phyloP scores from a whole-genome alignment of 2,888 invertebrate species.

The Pristionchus arcanus region DNA sequence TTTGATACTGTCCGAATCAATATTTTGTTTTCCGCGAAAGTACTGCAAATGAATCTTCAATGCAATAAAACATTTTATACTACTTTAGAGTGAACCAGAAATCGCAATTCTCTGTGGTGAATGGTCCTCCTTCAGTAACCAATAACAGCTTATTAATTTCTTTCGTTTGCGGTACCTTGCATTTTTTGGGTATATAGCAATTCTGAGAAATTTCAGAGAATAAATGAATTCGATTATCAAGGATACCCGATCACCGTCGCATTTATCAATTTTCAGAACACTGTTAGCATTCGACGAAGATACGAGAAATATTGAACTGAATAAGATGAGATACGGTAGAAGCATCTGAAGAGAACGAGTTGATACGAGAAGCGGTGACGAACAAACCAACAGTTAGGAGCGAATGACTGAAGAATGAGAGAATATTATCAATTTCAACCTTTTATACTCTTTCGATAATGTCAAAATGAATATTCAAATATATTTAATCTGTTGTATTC shows the following conservation, averaged over 20 bases:
- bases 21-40: not conserved
- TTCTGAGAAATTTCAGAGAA: not conserved
- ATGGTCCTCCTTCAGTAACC: no score
- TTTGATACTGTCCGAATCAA: not conserved
- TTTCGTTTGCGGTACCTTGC: not conserved
- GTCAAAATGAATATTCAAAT: not conserved
- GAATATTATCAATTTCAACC: not conserved
- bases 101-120: not conserved
- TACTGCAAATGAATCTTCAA: not conserved
- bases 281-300: not conserved
- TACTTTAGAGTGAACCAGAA: slow-evolving; percentile 20
- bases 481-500: no score
- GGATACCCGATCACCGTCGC: not conserved
- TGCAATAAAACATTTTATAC: not conserved
- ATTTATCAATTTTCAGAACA: not conserved
- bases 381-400: not conserved
- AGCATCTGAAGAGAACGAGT: not conserved
- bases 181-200: not conserved
- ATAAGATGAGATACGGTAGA: not conserved
- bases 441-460: not conserved
- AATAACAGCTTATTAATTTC: no score
- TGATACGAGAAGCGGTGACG: not conserved
- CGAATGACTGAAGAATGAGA: not conserved
- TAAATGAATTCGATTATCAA: not conserved
- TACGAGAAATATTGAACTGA: not conserved